These are phyloP conservation scores for Serripes groenlandicus DNA, from an alignment of 2,888 invertebrate species.

Conservation along the genomic window DNA sequence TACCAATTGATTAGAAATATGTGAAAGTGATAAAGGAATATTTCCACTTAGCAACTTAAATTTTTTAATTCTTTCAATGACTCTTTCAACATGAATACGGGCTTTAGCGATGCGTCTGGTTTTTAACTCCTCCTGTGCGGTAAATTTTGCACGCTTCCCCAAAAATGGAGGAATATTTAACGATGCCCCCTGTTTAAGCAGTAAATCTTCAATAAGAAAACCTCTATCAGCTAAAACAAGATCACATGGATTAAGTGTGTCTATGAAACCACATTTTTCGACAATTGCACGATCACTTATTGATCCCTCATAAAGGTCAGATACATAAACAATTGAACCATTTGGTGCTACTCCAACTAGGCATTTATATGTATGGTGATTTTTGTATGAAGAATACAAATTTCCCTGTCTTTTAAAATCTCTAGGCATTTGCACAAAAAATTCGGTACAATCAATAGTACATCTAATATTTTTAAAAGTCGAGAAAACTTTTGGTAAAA, in stretches of 20 bases:
- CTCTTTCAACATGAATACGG: background rate
- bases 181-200: background rate
- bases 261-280: background rate
- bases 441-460: conserved; percentile 46
- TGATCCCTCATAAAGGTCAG: conserved; percentile 42
- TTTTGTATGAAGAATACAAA: conserved; percentile 38
- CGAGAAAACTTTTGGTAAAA: background rate
- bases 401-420: conserved; percentile 47
- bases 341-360: conserved; percentile 43
- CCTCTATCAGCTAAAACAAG: conserved; percentile 3
- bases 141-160: background rate
- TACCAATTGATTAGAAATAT: background rate
- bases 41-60: background rate
- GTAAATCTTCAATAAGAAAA: conserved; percentile 5
- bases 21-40: background rate
- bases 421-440: conserved; percentile 36
- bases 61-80: too few relatives aligned
- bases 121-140: conserved; percentile 3
- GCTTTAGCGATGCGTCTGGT: background rate
- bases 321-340: conserved; percentile 44
- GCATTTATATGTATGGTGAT: conserved; percentile 45
- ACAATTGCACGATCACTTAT: conserved; percentile 4
- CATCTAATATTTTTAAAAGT: conserved; percentile 20
- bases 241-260: background rate
- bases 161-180: conserved; percentile 4